Evolutionary conservation across 2,113 vertebrate genomes (phyloP), one percentile per base, ranked within the genome.

Genomic region (Mormyrus lacerda): DNA sequence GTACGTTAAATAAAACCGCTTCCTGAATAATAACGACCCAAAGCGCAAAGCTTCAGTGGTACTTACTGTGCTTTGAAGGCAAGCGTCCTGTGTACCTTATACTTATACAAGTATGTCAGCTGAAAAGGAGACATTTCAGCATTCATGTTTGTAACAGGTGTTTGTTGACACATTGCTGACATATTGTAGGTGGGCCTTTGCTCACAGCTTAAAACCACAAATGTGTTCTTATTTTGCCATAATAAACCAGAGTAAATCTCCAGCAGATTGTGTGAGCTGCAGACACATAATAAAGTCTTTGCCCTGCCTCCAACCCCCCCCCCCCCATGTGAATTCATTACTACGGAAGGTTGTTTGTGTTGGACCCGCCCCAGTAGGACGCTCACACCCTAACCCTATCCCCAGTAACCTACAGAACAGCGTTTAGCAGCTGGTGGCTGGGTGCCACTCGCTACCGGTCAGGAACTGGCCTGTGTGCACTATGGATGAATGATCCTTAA

Each of bases 291-390:
- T 91, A 89, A 91, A 90, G 92, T 90, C 91, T 90, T 91, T 83
- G 89, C 47, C 93, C 93, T 89, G 19, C 53, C 53, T 55, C 53
- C 53, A 55, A 55, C 19, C 19, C 53, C 53, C 53, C 19, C 19
- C 53, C 53, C 53, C 24, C 89, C 0, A 44, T 92, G 91, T 91
- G 91, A 93, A 94, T 95, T 93, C 88, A 93, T 95, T 94, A 91
- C 89, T 86, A 86, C 31, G 87, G 76, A 90, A 91, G 79, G 88
- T 83, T 76, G 27, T 93, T 95, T 90, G 76, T 82, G 92, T 94
- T 82, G n/a, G 55, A 85, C 76, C 90, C 93, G 11, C 89, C 90
- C 87, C 87, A 45, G 73, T 0, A 1, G 86, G 24, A 47, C 27
- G 19, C 4, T 82, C 69, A 51, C 58, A 88, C 48, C n/a, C n/a